Percentiles rank a stretch among this genome's conserved stretches.
These are phyloP conservation scores for Gallinago nigripennis DNA, from an alignment of 2,797 vertebrate genomes.

Conservation along the genomic window DNA sequence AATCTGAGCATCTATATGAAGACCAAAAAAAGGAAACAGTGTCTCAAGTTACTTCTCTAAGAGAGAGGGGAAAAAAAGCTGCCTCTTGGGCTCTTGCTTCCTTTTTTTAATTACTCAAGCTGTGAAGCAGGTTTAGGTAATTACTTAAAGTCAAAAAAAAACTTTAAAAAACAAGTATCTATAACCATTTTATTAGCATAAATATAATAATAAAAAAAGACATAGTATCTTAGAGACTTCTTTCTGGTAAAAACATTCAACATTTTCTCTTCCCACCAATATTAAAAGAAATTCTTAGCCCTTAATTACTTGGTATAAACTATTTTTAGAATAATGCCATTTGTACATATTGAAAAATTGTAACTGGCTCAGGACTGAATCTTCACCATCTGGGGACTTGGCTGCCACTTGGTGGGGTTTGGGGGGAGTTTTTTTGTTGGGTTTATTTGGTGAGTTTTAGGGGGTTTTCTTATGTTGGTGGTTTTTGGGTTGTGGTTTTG, in stretches of 20 bases:
- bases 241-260: not conserved
- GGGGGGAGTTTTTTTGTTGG: not conserved
- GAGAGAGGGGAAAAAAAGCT: rapidly evolving
- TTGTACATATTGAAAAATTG: not conserved
- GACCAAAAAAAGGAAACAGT: not conserved
- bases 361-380: not conserved
- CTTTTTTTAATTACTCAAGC: not conserved
- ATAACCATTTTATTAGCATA: not conserved
- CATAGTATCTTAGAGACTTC: not conserved
- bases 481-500: too few relatives aligned
- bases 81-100: not conserved
- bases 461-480: not conserved
- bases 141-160: not conserved
- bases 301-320: not conserved
- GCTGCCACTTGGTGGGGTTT: not conserved
- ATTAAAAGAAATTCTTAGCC: not conserved
- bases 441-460: not conserved
- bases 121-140: not conserved
- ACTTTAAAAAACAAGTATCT: not conserved
- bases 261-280: not conserved
- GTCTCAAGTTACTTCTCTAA: not conserved
- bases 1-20: not conserved
- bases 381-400: not conserved
- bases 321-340: constrained; percentile 21
- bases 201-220: not conserved